A percentile compares a stretch with the other conserved stretches of the same genome.
Evolutionary conservation across 2,888 invertebrate species (phyloP).

Genomic region (Orchestes rusci): DNA sequence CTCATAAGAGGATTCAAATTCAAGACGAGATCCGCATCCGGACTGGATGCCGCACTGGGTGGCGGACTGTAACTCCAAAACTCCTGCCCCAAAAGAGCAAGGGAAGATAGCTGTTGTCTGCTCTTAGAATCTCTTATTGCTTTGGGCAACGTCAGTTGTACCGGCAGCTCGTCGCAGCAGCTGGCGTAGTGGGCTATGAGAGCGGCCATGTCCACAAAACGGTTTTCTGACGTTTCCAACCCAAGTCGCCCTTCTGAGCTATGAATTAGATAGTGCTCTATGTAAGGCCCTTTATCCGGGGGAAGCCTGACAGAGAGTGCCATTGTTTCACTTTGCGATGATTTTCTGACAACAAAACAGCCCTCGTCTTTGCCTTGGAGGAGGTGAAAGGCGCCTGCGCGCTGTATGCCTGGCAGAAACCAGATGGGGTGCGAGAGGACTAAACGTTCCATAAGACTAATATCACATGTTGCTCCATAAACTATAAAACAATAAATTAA

Average conservation of each 20-base stretch:
- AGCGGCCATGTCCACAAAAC: conserved; percentile 87
- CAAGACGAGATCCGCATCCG: conserved; percentile 60
- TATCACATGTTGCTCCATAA: conserved; percentile 73
- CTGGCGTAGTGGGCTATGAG: conserved; percentile 91
- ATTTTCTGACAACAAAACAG: conserved; percentile 91
- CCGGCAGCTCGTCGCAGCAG: conserved; percentile 90
- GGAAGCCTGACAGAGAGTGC: conserved; percentile 89
- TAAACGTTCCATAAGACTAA: conserved; percentile 78
- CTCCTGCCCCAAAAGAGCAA: conserved; percentile 84
- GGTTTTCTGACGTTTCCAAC: conserved; percentile 88
- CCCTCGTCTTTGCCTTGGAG: conserved; percentile 91
- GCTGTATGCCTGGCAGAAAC: conserved; percentile 89
- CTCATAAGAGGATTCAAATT: conserved; percentile 71
- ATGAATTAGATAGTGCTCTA: conserved; percentile 94
- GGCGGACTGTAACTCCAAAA: conserved; percentile 59
- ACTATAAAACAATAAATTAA: conserved; percentile 34
- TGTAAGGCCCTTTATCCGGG: conserved; percentile 63
- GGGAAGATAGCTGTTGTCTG: conserved; percentile 81
- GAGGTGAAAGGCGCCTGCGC: conserved; percentile 89
- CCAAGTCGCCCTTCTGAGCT: conserved; percentile 73
- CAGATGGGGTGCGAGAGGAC: conserved; percentile 91
- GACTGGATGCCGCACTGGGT: conserved; percentile 44
- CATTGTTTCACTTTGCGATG: conserved; percentile 90
- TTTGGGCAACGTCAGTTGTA: conserved; percentile 77
- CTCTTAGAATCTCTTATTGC: conserved; percentile 82